A percentile compares a stretch with the other conserved stretches of the same genome.
phyloP scores from a whole-genome alignment of 2,888 invertebrate genomes.

The Cosmorhoe ocellata region DNA sequence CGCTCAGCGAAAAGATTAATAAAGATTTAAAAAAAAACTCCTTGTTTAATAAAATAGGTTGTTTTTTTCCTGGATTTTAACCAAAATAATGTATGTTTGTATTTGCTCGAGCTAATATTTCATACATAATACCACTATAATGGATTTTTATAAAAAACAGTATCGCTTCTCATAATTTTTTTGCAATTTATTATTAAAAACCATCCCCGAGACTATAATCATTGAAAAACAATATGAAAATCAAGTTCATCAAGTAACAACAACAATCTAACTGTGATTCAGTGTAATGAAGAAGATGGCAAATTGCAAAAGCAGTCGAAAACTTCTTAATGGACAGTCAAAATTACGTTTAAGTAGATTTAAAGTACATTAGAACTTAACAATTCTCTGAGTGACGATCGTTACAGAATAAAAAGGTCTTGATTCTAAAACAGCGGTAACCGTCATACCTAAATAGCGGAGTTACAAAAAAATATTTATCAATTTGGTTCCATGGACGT shows the following conservation, averaged over 20 bases:
- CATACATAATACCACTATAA: conserved; percentile 2
- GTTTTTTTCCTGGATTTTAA: conserved; percentile 1
- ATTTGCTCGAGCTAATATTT: conserved; percentile 11
- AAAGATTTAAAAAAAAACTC: too few species aligned
- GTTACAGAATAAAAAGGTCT: conserved; percentile 27
- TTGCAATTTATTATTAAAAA: neutral
- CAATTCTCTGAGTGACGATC: conserved; percentile 55
- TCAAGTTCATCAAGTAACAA: conserved; percentile 27
- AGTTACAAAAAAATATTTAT: too few species aligned
- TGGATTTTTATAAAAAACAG: too few species aligned
- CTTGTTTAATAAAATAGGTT: neutral
- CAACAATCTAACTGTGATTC: conserved; percentile 47
- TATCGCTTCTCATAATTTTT: neutral
- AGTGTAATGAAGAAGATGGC: conserved; percentile 39
- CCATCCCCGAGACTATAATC: too few species aligned
- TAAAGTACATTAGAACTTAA: conserved; percentile 61
- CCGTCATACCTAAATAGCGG: too few species aligned
- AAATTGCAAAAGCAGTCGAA: conserved; percentile 53
- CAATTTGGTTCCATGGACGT: too few species aligned
- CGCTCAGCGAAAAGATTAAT: too few species aligned
- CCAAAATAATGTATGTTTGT: conserved; percentile 1
- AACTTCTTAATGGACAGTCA: conserved; percentile 67
- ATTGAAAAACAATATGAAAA: neutral
- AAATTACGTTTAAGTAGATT: conserved; percentile 63
- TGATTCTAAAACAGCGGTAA: neutral